Evolutionary conservation across 23 tunicate species (phyloP), one percentile per base, ranked within the genome.

Genomic region (Oikopleura vanhoeffeni): DNA sequence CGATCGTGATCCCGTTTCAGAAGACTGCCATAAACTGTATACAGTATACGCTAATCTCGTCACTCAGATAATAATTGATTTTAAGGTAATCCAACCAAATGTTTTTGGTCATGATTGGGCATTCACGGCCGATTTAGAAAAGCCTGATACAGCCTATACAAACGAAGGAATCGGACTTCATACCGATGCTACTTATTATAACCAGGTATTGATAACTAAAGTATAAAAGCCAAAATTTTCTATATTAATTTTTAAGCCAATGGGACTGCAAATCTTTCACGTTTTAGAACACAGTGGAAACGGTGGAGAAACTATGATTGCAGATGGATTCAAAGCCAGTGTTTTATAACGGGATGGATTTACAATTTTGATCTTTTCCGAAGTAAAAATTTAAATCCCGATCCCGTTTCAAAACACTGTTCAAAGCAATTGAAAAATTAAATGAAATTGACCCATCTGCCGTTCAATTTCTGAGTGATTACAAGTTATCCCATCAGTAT

Each of bases 261-360:
- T 71, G 79, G 79, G 79, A 18, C 27, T 71, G 27, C 79, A 71
- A 71, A n/a, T n/a, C 32, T 71, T 71, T 71, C 79, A 71, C 79
- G 79, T 71, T 71, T 32, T 71, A 3, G 79, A 32, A 34, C 79
- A 71, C 79, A 34, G 30, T 18, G 79, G 79, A 34, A n/a, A 71
- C 27, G 79, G 79, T 13, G 79, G 79, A 30, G 79, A 71, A n/a
- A 71, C 79, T 2, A 71, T 71, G 79, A 2, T 71, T 2, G 79
- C 34, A 3, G 79, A 71, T n/a, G 79, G 79, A 24, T 71, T 71
- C 35, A 28, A 71, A n/a, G n/a, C n/a, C n/a, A n/a, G n/a, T n/a
- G n/a, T n/a, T n/a, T n/a, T n/a, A n/a, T n/a, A n/a, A n/a, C n/a
- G n/a, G n/a, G n/a, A n/a, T n/a, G n/a, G n/a, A n/a, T n/a, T n/a